A percentile compares a stretch with the other conserved stretches of the same genome.
phyloP scores from a whole-genome alignment of 2,113 vertebrate genomes.

The Ceyx cyanopectus region DNA sequence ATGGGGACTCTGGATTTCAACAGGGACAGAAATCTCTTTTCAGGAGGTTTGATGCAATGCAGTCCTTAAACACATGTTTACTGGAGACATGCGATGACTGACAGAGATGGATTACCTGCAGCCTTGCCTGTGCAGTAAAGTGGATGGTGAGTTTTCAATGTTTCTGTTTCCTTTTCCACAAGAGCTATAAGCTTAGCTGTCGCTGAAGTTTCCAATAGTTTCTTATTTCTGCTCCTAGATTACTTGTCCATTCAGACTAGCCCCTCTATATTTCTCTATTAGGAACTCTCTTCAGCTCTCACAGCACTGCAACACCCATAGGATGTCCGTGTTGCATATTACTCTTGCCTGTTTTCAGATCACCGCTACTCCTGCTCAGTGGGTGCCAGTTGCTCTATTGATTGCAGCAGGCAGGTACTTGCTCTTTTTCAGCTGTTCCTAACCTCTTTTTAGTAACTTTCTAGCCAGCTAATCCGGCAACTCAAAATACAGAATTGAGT shows the following conservation, averaged over 20 bases:
- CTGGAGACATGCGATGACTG: background rate
- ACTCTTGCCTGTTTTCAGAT: background rate
- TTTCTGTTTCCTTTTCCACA: slow-evolving; percentile 8
- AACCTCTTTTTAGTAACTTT: slow-evolving; percentile 20
- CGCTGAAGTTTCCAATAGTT: background rate
- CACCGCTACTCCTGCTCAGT: background rate
- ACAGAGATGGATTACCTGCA: background rate
- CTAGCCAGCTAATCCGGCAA: slow-evolving; percentile 40
- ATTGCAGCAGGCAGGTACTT: background rate
- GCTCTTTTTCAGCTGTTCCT: slow-evolving; percentile 41
- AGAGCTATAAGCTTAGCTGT: background rate
- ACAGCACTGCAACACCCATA: background rate
- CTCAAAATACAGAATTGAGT: background rate
- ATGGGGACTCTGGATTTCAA: background rate
- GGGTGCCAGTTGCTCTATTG: background rate
- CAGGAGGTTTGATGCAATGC: background rate
- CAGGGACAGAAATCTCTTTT: background rate
- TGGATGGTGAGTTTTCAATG: background rate
- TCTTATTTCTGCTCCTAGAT: background rate
- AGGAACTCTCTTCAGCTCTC: background rate
- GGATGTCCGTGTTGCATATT: background rate
- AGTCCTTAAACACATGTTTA: background rate
- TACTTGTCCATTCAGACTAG: background rate
- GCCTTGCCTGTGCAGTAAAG: slow-evolving; percentile 9
- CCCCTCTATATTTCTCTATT: background rate